Percentiles rank a stretch among this genome's conserved stretches.
These are phyloP conservation scores for Gila orcuttii DNA, from an alignment of 2,113 vertebrate genomes.

Conservation along the genomic window DNA sequence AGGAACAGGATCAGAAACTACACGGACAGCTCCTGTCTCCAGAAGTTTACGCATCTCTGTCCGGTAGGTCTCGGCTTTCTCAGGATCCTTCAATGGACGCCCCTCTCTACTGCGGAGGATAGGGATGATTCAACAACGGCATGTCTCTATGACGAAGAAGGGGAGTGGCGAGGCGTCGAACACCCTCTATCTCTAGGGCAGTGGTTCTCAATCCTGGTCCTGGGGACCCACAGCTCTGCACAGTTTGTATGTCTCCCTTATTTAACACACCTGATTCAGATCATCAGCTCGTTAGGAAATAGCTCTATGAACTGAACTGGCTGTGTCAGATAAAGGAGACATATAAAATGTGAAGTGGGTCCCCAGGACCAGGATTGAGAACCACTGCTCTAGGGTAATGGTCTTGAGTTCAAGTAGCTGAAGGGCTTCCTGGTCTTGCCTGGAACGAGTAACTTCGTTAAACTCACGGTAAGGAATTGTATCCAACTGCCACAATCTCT, in stretches of 20 bases:
- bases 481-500: neutral
- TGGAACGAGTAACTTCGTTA: neutral
- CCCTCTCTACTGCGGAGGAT: neutral
- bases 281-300: no score
- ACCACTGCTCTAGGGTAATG: neutral
- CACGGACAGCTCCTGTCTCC: neutral
- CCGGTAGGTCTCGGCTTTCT: neutral
- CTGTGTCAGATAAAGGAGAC: no score
- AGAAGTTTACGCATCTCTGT: neutral
- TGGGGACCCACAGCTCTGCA: no score
- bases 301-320: no score
- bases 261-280: no score
- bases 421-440: neutral
- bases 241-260: no score
- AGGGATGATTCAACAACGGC: neutral
- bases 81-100: no score
- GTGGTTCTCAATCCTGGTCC: no score
- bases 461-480: neutral
- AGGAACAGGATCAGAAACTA: neutral
- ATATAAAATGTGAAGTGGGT: no score
- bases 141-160: neutral
- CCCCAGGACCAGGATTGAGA: no score
- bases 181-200: neutral
- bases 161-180: neutral
- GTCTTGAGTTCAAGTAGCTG: neutral